A percentile compares a stretch with the other conserved stretches of the same genome.
Evolutionary conservation across 1,140 invertebrate species (phyloP).

Genomic region (Macrotrachela quadricornifera): DNA sequence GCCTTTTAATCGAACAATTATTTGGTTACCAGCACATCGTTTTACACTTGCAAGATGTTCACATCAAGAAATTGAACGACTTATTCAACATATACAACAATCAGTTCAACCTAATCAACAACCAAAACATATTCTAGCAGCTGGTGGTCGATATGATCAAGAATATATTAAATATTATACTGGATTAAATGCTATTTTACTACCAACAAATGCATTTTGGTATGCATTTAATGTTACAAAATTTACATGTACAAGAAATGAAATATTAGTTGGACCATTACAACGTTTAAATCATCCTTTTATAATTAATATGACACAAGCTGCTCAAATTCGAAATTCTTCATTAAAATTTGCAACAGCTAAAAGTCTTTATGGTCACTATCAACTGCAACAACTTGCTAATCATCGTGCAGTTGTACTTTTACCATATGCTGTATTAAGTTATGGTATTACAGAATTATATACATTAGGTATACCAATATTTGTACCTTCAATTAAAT

Average conservation of each 20-base stretch:
- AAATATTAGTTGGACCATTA: not conserved
- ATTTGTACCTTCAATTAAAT: constrained; percentile 9
- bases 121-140: constrained; percentile 1
- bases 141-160: constrained; percentile 8
- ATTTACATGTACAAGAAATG: not conserved
- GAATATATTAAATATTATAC: constrained; percentile 9
- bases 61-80: not conserved
- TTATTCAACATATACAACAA: not conserved
- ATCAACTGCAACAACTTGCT: constrained; percentile 9
- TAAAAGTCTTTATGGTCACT: constrained; percentile 4
- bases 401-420: constrained; percentile 8
- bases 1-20: constrained; percentile 11
- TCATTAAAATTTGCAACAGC: not conserved
- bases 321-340: not conserved
- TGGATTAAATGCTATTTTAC: not conserved
- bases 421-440: constrained; percentile 9
- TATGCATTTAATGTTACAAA: not conserved
- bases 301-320: not conserved
- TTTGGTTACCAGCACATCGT: constrained; percentile 6
- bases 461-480: constrained; percentile 9
- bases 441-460: constrained; percentile 7
- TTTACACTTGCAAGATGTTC: constrained; percentile 9
- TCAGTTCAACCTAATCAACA: not conserved
- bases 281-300: not conserved
- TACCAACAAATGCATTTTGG: not conserved